Base-by-base conservation (phyloP, 2,888 invertebrate species). In the Operophtera brumata region DNA sequence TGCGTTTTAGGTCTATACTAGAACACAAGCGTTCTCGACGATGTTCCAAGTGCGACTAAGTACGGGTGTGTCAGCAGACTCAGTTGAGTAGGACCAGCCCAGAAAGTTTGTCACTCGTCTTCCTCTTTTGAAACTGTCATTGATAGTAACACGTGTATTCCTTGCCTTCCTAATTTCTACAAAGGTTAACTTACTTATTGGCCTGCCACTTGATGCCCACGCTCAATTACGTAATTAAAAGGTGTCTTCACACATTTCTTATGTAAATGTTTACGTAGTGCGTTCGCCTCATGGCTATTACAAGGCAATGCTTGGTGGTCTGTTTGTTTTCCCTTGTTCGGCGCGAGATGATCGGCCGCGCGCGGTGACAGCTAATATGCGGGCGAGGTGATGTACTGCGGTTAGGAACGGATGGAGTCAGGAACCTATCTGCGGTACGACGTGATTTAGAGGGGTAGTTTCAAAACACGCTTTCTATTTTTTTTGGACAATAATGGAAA, bases 331-430 rank as follows among this genome's bases (percentile, higher is more conserved):
- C 69, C 68, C 70, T 65, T 70, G 70, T 70, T 66, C 68, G 69
- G 62, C 60, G 64, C 52, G 71, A 64, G 68, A 69, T 73, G 71
- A 81, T 80, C 75, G 78, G 65, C 72, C 72, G 69, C 67, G 70
- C 69, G 62, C 66, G 80, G 70, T 80, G 83, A 83, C 81, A 81
- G 80, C 76, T 78, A 79, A 80, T 81, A 82, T 80, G 80, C 73
- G 75, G 72, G 65, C 71, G 69, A 72, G 65, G 76, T 79, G 78
- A 80, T 76, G 71, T 77, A 77, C 73, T 70, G 69, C 70, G 63
- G 47, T 53, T 60, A 61, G 54, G 57, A 67, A 57, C 63, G 63
- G 68, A 70, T 68, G 65, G 62, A 65, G 56, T 58, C 61, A 63
- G 58, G 64, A 57, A 65, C 59, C 62, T 59, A 65, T 66, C 62